These are phyloP conservation scores for Coelinius sp. DNA, from an alignment of 2,888 invertebrate species.

Conservation along the genomic window DNA sequence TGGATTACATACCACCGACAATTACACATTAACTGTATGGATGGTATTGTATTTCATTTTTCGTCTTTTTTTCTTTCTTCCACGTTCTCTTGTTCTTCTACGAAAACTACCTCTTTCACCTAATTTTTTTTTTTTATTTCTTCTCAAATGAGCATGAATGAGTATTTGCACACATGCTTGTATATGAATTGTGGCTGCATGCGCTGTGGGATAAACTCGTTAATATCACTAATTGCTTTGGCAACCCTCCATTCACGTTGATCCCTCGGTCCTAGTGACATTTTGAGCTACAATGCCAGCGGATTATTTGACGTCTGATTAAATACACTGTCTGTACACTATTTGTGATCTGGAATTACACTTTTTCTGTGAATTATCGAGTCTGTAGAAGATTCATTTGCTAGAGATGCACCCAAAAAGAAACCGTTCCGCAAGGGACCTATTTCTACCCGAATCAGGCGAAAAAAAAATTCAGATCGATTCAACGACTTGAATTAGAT, in stretches of 20 bases:
- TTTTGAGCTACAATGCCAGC: too few species aligned
- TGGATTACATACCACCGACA: constrained; percentile 30
- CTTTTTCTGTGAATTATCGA: too few species aligned
- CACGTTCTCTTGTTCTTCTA: constrained; percentile 1
- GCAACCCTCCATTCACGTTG: constrained; percentile 18
- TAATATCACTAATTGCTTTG: constrained; percentile 40
- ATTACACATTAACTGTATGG: constrained; percentile 6
- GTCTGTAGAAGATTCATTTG: too few species aligned
- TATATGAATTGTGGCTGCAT: neutral
- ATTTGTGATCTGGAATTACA: too few species aligned
- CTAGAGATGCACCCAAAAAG: too few species aligned
- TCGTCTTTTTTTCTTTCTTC: constrained; percentile 7
- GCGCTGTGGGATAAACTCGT: constrained; percentile 32
- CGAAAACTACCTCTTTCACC: neutral
- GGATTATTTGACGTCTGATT: too few species aligned
- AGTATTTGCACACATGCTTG: neutral
- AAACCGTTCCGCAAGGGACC: too few species aligned
- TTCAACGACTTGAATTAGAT: too few species aligned
- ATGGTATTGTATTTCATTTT: constrained; percentile 1
- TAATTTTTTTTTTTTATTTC: neutral
- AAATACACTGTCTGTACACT: too few species aligned
- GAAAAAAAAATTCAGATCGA: too few species aligned
- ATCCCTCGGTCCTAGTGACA: neutral
- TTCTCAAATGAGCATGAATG: neutral
- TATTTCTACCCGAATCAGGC: too few species aligned